Percentiles rank a stretch among this genome's conserved stretches.
These are phyloP conservation scores for Sapajus apella DNA, from an alignment of 2,113 vertebrate genomes.

Conservation along the genomic window DNA sequence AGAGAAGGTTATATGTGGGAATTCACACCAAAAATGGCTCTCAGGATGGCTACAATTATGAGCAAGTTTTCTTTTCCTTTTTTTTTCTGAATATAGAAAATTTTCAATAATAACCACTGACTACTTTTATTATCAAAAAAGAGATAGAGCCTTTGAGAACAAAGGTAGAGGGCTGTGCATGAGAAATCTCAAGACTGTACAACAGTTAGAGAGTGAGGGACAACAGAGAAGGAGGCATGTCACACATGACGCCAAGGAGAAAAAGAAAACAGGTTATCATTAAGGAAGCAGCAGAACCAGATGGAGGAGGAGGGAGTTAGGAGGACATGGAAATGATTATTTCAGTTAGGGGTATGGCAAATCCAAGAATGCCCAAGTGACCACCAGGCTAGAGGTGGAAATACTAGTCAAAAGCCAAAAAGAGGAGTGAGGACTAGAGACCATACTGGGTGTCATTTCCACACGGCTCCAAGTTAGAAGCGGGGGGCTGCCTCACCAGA, in stretches of 20 bases:
- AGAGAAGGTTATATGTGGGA: not conserved
- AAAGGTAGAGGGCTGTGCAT: not conserved
- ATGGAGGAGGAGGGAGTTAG: not conserved
- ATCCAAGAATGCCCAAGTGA: not conserved
- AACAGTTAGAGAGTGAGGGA: not conserved
- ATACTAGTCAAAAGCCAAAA: not conserved
- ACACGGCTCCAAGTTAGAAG: not conserved
- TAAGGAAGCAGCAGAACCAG: not conserved
- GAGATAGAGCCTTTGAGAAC: not conserved
- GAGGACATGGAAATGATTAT: not conserved
- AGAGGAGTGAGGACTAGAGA: not conserved
- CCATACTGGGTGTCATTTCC: not conserved
- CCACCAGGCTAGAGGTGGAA: not conserved
- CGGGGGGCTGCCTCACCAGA: not conserved
- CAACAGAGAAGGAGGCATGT: rapidly evolving
- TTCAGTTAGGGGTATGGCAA: not conserved
- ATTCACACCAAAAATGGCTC: not conserved
- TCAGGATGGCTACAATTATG: not conserved
- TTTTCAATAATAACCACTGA: not conserved
- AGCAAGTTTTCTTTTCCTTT: not conserved
- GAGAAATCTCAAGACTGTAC: not conserved
- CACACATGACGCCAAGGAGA: not conserved
- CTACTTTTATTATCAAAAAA: not conserved
- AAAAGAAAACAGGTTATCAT: not conserved
- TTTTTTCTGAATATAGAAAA: not conserved